Evolutionary conservation across 2,113 vertebrate genomes (phyloP).

Genomic region (Eublepharis macularius): DNA sequence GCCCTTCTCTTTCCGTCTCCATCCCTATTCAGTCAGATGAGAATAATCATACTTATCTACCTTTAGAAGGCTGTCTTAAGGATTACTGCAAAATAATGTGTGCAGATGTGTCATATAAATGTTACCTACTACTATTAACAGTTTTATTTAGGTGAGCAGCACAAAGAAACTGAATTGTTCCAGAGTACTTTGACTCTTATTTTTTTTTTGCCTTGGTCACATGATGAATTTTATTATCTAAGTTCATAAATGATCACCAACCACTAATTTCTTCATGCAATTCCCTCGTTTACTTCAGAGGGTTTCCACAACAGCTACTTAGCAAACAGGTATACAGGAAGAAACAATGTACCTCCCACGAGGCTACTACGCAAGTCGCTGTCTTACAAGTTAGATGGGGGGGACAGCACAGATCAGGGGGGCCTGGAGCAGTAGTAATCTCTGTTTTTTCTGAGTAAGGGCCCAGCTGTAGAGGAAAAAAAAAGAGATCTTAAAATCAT

Average conservation of each 20-base stretch:
- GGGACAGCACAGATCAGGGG: constrained; percentile 76
- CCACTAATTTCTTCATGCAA: background rate
- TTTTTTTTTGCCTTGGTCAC: background rate
- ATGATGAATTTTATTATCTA: background rate
- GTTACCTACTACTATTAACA: too few species aligned
- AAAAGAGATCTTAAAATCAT: background rate
- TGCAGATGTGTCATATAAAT: too few species aligned
- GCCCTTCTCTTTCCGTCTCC: too few species aligned
- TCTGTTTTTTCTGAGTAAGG: constrained; percentile 71
- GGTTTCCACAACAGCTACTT: too few species aligned
- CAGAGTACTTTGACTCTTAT: background rate
- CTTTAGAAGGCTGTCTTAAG: too few species aligned
- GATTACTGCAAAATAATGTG: too few species aligned
- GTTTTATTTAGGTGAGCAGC: too few species aligned
- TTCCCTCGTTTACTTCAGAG: background rate
- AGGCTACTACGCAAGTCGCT: constrained; percentile 71
- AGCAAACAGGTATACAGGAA: background rate
- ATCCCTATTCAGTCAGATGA: too few species aligned
- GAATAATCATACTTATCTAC: too few species aligned
- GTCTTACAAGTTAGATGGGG: constrained; percentile 74
- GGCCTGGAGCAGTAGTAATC: constrained; percentile 71
- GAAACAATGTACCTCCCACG: constrained; percentile 75
- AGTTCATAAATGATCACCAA: background rate
- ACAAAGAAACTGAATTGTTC: background rate
- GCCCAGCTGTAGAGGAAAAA: constrained; percentile 70